A percentile compares a stretch with the other conserved stretches of the same genome.
Conservation (phyloP, 2,888 invertebrate genomes). For the Nowickia ferox region DNA sequence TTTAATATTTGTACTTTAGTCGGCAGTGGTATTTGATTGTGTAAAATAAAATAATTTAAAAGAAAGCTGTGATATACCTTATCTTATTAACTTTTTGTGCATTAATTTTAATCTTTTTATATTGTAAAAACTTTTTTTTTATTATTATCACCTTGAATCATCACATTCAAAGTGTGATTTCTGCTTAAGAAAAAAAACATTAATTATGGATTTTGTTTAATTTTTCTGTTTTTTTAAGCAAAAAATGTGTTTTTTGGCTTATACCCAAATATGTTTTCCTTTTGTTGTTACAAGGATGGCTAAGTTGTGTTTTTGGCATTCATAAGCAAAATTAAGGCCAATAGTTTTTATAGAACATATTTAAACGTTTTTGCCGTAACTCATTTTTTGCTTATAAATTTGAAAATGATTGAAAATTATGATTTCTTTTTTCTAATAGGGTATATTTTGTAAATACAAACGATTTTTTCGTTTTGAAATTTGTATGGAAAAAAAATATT, state of each 20-base stretch:
- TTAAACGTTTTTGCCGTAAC: background rate
- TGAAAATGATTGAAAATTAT: too few relatives aligned
- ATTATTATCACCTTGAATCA: conserved; percentile 41
- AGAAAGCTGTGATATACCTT: too few relatives aligned
- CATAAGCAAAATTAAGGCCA: conserved; percentile 40
- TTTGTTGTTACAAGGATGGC: conserved; percentile 9
- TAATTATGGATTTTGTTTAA: background rate
- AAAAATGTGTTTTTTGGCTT: conserved; percentile 19
- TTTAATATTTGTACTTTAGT: too few relatives aligned
- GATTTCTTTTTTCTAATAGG: too few relatives aligned
- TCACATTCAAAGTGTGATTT: conserved; percentile 39
- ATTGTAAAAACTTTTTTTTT: background rate
- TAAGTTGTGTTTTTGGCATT: conserved; percentile 57
- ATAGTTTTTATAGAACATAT: conserved; percentile 25
- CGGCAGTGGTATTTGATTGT: too few relatives aligned
- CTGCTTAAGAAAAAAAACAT: background rate
- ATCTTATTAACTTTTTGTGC: too few relatives aligned
- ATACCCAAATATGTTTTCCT: conserved; percentile 20
- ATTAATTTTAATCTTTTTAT: too few relatives aligned
- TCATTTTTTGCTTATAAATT: conserved; percentile 10
- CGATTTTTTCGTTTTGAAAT: too few relatives aligned
- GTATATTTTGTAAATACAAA: too few relatives aligned
- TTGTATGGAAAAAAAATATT: too few relatives aligned
- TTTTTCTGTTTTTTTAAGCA: conserved; percentile 15
- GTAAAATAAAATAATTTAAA: too few relatives aligned